phyloP scores from a whole-genome alignment of 2,113 vertebrate species.

The Spea multiplicata region DNA sequence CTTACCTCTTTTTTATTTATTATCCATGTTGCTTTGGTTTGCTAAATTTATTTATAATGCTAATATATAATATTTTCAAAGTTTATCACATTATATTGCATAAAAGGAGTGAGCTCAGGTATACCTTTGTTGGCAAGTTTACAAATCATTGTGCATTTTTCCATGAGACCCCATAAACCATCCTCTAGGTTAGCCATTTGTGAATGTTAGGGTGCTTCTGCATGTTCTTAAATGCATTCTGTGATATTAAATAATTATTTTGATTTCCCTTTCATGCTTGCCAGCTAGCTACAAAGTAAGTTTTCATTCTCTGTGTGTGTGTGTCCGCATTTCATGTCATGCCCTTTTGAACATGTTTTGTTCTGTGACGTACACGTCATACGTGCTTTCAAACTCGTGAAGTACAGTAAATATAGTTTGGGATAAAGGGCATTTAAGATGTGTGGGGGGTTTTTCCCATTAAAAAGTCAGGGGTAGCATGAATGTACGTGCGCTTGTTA shows the following conservation, averaged over 20 bases:
- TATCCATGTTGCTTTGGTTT: no score
- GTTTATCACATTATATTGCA: no score
- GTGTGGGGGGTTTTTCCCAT: no score
- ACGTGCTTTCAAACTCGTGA: background rate
- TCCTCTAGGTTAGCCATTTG: background rate
- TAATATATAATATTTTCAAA: no score
- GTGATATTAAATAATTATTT: conserved; percentile 44
- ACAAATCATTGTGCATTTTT: background rate
- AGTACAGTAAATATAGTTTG: no score
- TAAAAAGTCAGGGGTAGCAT: no score
- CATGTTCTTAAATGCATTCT: conserved; percentile 39
- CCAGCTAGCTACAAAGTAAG: conserved; percentile 49
- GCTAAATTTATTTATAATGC: no score
- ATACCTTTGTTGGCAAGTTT: no score
- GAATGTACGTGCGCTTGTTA: no score
- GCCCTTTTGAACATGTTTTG: background rate
- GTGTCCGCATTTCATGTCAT: conserved; percentile 31
- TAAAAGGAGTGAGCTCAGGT: no score
- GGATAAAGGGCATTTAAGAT: no score
- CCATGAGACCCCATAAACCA: conserved; percentile 17
- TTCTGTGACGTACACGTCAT: background rate
- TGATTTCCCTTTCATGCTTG: conserved; percentile 47
- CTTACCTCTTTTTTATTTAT: no score
- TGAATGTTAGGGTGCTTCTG: conserved; percentile 25
- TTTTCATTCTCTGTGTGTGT: conserved; percentile 40